Conservation (phyloP, 2,113 vertebrate species). For the Ahaetulla prasina region DNA sequence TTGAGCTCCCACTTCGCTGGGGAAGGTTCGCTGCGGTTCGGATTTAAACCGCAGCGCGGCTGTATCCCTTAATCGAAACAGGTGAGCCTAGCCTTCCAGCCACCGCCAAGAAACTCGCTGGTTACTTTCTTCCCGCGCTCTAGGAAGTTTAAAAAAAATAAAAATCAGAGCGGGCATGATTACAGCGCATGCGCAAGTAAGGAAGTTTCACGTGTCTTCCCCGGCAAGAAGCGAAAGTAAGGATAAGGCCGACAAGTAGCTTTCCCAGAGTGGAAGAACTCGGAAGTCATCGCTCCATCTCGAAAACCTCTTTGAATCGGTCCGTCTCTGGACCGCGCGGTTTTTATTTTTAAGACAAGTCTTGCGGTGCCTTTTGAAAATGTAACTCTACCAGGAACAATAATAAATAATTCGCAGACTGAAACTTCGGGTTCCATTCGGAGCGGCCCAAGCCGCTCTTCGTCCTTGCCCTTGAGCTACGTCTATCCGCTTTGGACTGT, state of each 20-base stretch:
- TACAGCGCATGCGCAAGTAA: background rate
- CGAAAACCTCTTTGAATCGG: background rate
- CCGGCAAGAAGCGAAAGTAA: background rate
- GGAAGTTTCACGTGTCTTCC: background rate
- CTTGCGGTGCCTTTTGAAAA: background rate
- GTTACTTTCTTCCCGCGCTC: background rate
- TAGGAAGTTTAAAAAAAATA: no score
- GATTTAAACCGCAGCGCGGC: background rate
- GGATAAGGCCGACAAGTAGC: background rate
- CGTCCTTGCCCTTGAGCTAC: no score
- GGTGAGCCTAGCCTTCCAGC: background rate
- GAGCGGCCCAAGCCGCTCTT: background rate
- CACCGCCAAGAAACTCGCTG: background rate
- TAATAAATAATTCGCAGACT: background rate
- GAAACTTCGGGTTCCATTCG: background rate
- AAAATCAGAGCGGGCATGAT: background rate
- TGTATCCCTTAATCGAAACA: background rate
- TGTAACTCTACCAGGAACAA: background rate
- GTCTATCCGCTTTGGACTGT: background rate
- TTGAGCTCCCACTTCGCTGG: background rate
- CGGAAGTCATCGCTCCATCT: background rate
- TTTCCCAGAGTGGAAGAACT: background rate
- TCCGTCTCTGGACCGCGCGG: accelerated
- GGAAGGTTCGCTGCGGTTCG: background rate
- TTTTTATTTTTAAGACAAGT: accelerated